Base-by-base conservation (phyloP, 2,797 vertebrate genomes). In the Trachurus trachurus region DNA sequence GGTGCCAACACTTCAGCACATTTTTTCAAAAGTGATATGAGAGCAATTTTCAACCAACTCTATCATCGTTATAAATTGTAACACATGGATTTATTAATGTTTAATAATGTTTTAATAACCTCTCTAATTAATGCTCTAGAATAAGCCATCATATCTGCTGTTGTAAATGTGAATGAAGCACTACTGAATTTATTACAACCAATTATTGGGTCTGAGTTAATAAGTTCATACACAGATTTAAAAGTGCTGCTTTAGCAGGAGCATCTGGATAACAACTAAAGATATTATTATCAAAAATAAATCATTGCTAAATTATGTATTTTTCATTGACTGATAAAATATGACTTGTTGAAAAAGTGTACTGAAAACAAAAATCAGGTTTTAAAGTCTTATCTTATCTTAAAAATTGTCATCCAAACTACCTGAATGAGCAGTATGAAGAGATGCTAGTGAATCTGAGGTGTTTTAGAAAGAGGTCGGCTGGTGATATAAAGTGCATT, bases 381-480 rank as follows among this genome's bases (percentile, higher is more conserved):
- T 31, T 44, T 9, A 4, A 49, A 26, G 26, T 19, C 47, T 50
- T 5, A 5, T 22, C 10, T 52, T 50, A 50, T n/a, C 49, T 52
- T 52, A 81, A 59, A 49, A 39, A 21, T 39, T 78, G 22, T 53
- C 40, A 71, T 73, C 88, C 79, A 89, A 87, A 90, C 65, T 64
- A 19, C 80, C 76, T 74, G 75, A 75, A 62, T 52, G 64, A 72
- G 79, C 56, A 61, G 68, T 1, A 54, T 16, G 11, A 26, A 10
- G 15, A 5, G 37, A 34, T 5, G 8, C 11, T 16, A 19, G 40
- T 49, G 4, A 73, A 57, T 22, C 17, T 2, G 1, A 7, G 22
- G 5, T 39, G 74, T 39, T 21, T 6, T 13, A 10, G 7, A 26
- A 62, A 31, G 39, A 59, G 34, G 47, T 44, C 0, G 2, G 47